A percentile compares a stretch with the other conserved stretches of the same genome.
These are phyloP conservation scores for Actinernus sp. DNA, from an alignment of 92 coral and sea anemone genomes.

Conservation along the genomic window DNA sequence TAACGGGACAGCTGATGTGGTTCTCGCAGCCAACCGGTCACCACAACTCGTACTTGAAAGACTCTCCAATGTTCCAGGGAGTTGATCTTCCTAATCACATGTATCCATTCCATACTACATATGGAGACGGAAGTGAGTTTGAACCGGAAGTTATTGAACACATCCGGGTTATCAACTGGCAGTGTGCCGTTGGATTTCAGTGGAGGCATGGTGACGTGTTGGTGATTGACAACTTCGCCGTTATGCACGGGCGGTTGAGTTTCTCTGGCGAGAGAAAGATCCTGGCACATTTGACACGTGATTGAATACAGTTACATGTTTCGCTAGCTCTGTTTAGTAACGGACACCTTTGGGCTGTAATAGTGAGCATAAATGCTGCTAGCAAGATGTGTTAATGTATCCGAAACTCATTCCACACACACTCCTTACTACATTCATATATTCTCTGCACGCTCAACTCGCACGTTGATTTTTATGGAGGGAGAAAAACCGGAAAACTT, in stretches of 20 bases:
- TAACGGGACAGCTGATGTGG: constrained; percentile 81
- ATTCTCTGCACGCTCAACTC: too few species aligned
- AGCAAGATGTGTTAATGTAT: too few species aligned
- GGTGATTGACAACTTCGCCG: constrained; percentile 68
- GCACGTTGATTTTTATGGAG: too few species aligned
- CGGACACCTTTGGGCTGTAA: too few species aligned
- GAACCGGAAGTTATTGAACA: constrained; percentile 82
- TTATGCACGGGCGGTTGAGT: constrained; percentile 73
- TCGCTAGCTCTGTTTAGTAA: too few species aligned
- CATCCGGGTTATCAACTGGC: constrained; percentile 79
- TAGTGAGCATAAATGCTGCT: too few species aligned
- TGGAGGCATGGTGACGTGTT: constrained; percentile 86
- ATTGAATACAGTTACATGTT: too few species aligned
- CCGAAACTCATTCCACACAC: too few species aligned
- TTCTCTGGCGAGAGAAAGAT: constrained; percentile 69
- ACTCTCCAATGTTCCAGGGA: constrained; percentile 89
- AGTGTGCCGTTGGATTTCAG: constrained; percentile 83
- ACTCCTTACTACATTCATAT: too few species aligned
- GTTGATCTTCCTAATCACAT: constrained; percentile 57
- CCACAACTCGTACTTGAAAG: constrained; percentile 87
- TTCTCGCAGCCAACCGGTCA: constrained; percentile 83
- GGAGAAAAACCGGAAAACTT: too few species aligned
- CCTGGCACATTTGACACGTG: constrained; percentile 63
- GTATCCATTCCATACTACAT: constrained; percentile 79
- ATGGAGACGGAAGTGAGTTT: constrained; percentile 85